Conservation (phyloP, 2,888 invertebrate genomes). For the Meloe dianella region DNA sequence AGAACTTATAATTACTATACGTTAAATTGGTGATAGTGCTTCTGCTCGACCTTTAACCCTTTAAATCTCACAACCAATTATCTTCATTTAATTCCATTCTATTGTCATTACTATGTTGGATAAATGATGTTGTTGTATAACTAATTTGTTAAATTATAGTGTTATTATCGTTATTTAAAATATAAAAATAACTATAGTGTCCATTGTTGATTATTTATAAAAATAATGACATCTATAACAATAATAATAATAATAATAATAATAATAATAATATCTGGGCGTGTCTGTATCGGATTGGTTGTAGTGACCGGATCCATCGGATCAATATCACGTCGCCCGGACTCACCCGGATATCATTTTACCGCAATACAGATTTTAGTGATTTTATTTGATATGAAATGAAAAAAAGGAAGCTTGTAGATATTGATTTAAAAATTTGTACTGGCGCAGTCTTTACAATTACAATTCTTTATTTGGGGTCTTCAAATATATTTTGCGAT, state of each 20-base stretch:
- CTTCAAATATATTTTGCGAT: not conserved
- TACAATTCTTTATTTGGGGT: not conserved
- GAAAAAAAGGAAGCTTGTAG: not conserved
- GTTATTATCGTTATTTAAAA: not conserved
- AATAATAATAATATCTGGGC: constrained; percentile 48
- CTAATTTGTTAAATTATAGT: not conserved
- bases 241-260: constrained; percentile 16
- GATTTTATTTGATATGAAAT: constrained; percentile 27
- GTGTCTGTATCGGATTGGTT: constrained; percentile 55
- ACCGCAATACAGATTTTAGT: constrained; percentile 36
- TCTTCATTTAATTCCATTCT: constrained; percentile 19
- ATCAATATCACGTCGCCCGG: constrained; percentile 58
- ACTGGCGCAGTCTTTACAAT: constrained; percentile 12
- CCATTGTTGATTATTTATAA: constrained; percentile 34
- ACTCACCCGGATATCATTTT: constrained; percentile 55
- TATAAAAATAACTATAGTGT: not conserved
- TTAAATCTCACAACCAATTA: constrained; percentile 35
- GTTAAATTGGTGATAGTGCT: constrained; percentile 41
- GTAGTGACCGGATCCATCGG: constrained; percentile 57
- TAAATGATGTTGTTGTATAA: constrained; percentile 6
- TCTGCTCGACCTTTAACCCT: constrained; percentile 37
- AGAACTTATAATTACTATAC: constrained; percentile 41
- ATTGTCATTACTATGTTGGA: not conserved
- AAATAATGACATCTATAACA: constrained; percentile 36
- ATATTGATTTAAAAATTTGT: constrained; percentile 11